These are phyloP conservation scores for Luscinia luscinia DNA, from an alignment of 2,797 vertebrate species.

Conservation along the genomic window DNA sequence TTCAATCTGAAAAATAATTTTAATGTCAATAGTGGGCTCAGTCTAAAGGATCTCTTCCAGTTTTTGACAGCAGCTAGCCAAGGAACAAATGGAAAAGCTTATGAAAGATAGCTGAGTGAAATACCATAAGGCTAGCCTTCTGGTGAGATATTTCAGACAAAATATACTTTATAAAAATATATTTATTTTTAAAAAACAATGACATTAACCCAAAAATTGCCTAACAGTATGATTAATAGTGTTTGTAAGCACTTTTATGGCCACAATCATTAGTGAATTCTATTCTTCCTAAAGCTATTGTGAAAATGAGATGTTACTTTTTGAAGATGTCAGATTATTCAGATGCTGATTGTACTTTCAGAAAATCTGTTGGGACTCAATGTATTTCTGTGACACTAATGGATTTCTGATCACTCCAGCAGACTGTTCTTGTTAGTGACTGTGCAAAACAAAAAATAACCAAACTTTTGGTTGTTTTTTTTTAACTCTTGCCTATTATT, in stretches of 20 bases:
- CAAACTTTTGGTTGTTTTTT: background rate
- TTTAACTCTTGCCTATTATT: background rate
- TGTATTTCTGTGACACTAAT: background rate
- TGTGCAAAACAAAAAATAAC: background rate
- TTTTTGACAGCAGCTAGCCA: background rate
- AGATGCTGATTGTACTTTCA: background rate
- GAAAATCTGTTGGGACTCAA: background rate
- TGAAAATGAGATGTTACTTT: background rate
- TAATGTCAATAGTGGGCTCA: background rate
- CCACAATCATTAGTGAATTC: background rate
- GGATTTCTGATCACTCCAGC: background rate
- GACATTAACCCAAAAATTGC: background rate
- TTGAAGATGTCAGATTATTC: background rate
- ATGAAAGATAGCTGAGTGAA: background rate
- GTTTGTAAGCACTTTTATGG: background rate
- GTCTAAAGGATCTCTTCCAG: background rate
- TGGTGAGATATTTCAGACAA: background rate
- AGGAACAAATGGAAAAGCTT: conserved; percentile 6
- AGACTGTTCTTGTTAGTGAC: background rate
- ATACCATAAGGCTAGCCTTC: background rate
- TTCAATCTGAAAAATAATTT: background rate
- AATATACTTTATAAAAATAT: background rate
- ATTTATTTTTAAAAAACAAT: background rate
- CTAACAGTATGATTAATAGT: background rate
- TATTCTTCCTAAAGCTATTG: background rate